Evolutionary conservation across 2,113 vertebrate species (phyloP).

Genomic region (Merops nubicus): DNA sequence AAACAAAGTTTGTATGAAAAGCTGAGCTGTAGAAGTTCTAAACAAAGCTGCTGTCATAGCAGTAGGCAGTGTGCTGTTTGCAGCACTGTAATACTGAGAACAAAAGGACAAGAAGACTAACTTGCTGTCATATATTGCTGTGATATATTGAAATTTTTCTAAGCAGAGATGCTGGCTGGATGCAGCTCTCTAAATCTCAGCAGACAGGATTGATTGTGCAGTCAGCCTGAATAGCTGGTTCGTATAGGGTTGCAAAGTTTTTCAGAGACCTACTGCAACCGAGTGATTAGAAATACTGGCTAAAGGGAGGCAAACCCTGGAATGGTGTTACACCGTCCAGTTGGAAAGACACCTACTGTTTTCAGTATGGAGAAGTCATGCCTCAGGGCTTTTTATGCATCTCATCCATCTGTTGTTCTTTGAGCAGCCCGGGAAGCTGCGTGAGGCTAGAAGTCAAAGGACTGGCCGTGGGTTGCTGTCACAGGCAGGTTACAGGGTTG

Average conservation of each 20-base stretch:
- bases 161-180: not conserved
- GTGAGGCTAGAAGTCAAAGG: not conserved
- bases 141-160: not conserved
- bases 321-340: not conserved
- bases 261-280: not conserved
- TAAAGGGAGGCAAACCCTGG: not conserved
- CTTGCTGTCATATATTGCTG: too few relatives aligned
- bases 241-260: not conserved
- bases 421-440: not conserved
- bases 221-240: not conserved
- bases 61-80: not conserved
- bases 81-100: not conserved
- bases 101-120: not conserved
- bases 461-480: not conserved
- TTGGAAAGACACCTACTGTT: not conserved
- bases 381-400: not conserved
- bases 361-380: not conserved
- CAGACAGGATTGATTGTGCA: not conserved
- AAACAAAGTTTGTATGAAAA: not conserved
- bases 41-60: not conserved
- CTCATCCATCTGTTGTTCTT: not conserved
- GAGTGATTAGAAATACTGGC: not conserved
- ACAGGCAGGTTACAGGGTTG: not conserved
- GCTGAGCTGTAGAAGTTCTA: not conserved
- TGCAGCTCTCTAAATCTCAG: not conserved